phyloP scores from a whole-genome alignment of 2,888 invertebrate species.

The Congeria kusceri region DNA sequence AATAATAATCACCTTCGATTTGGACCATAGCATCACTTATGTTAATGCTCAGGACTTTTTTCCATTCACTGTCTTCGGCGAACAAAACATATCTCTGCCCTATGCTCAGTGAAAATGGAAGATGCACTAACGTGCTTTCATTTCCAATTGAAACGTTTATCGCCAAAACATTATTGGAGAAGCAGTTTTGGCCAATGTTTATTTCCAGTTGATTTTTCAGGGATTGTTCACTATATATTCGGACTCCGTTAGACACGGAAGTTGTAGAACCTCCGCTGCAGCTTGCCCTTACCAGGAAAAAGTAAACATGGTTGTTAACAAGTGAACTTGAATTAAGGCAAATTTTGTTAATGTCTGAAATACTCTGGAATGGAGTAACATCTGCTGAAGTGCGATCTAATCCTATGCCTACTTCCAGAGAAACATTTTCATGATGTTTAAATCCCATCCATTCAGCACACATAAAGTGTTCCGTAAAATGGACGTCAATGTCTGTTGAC shows the following conservation, averaged over 20 bases:
- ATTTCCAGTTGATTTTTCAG: not conserved
- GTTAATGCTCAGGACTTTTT: no score
- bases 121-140: not conserved
- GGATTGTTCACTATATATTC: slow-evolving; percentile 2
- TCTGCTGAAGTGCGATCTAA: slow-evolving; percentile 5
- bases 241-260: slow-evolving; percentile 42
- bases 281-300: slow-evolving; percentile 23
- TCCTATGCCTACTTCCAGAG: slow-evolving; percentile 46
- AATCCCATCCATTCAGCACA: slow-evolving; percentile 47
- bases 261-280: slow-evolving; percentile 41
- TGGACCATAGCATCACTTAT: no score
- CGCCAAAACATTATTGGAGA: not conserved
- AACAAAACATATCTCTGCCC: not conserved
- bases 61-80: not conserved
- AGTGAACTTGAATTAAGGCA: slow-evolving; percentile 21
- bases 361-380: slow-evolving; percentile 12
- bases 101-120: not conserved
- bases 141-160: not conserved
- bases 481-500: slow-evolving; percentile 16
- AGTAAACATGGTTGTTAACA: slow-evolving; percentile 2
- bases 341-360: not conserved
- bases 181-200: not conserved
- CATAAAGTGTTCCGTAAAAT: slow-evolving; percentile 21
- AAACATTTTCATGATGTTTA: slow-evolving; percentile 37
- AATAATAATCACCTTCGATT: no score